Evolutionary conservation across 2,888 invertebrate species (phyloP).

Genomic region (Invenusta paracnida): DNA sequence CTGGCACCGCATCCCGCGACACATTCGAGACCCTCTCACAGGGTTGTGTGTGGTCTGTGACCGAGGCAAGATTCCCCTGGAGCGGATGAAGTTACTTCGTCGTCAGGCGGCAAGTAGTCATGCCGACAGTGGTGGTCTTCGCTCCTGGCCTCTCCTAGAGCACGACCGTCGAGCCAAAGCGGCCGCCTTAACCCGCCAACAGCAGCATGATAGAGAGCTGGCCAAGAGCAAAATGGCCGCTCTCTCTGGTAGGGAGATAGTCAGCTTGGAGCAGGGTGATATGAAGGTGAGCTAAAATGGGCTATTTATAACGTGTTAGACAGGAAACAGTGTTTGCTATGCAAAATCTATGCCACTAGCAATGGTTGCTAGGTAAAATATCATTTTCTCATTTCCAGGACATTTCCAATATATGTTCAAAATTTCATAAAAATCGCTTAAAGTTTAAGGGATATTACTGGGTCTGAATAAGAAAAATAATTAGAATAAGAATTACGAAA

Average conservation of each 20-base stretch:
- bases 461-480: too few species aligned
- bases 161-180: neutral
- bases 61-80: conserved; percentile 12
- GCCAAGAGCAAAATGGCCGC: neutral
- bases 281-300: neutral
- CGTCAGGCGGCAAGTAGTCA: neutral
- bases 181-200: neutral
- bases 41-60: conserved; percentile 37
- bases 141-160: neutral
- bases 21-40: conserved; percentile 18
- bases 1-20: neutral
- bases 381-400: too few species aligned
- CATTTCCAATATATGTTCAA: too few species aligned
- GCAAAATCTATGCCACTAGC: too few species aligned
- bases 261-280: neutral
- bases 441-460: too few species aligned
- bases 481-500: too few species aligned
- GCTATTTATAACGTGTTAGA: too few species aligned
- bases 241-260: neutral
- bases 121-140: neutral
- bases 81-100: neutral
- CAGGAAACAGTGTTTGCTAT: too few species aligned
- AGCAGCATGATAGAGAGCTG: neutral
- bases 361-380: too few species aligned
- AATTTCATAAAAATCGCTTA: too few species aligned